These are phyloP conservation scores for Seriola aureovittata DNA, from an alignment of 2,113 vertebrate species.

Conservation along the genomic window DNA sequence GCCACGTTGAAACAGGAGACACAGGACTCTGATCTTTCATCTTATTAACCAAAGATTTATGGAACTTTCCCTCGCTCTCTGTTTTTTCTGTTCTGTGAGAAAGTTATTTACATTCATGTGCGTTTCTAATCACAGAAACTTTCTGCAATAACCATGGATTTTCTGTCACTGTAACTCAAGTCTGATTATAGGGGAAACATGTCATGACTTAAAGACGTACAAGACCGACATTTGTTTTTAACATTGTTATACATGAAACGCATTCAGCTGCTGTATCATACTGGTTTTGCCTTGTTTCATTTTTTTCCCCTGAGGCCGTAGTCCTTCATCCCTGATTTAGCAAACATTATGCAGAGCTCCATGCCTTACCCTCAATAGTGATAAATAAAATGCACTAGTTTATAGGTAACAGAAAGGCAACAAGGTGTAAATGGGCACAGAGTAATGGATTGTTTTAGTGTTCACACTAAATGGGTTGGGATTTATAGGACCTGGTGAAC, in stretches of 20 bases:
- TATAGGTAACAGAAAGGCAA: constrained; percentile 29
- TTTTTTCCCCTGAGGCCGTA: constrained; percentile 36
- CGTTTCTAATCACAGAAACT: background rate
- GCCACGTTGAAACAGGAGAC: constrained; percentile 16
- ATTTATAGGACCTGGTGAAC: constrained; percentile 23
- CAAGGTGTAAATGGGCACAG: constrained; percentile 28
- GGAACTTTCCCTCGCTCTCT: background rate
- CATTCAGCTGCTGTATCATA: constrained; percentile 12
- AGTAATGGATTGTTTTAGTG: constrained; percentile 38
- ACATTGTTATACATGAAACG: constrained; percentile 32
- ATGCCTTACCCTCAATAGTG: constrained; percentile 18
- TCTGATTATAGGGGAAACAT: background rate
- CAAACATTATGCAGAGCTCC: constrained; percentile 40
- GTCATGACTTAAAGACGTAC: background rate
- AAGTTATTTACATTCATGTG: constrained; percentile 1
- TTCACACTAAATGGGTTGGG: constrained; percentile 8
- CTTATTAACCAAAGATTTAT: constrained; percentile 8
- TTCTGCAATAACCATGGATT: background rate
- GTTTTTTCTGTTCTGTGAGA: background rate
- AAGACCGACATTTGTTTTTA: constrained; percentile 16
- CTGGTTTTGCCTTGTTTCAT: constrained; percentile 35
- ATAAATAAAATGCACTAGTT: constrained; percentile 34
- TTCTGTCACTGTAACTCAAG: background rate
- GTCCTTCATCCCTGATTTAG: constrained; percentile 42
- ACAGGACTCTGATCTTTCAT: constrained; percentile 11